A percentile compares a stretch with the other conserved stretches of the same genome.
phyloP scores from a whole-genome alignment of 2,888 invertebrate species.

The Sarcophaga carnaria region DNA sequence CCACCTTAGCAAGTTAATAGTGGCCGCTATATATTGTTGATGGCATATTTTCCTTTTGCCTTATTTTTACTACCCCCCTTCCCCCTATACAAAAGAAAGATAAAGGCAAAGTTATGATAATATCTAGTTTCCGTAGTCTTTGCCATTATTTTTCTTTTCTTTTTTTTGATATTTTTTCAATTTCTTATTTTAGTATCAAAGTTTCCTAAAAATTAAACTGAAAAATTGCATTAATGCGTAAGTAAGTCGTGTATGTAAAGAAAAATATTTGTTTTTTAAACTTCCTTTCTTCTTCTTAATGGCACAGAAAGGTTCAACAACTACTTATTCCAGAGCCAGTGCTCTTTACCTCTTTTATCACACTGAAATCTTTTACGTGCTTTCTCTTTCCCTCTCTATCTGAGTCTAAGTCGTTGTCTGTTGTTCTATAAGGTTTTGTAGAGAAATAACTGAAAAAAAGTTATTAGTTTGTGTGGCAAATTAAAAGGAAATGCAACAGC shows the following conservation, averaged over 20 bases:
- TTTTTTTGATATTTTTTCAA: neutral
- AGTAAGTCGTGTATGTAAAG: neutral
- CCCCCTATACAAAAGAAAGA: neutral
- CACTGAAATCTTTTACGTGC: constrained; percentile 3
- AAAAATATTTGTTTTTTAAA: constrained; percentile 11
- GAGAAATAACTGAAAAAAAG: constrained; percentile 23
- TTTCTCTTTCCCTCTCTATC: too few species aligned
- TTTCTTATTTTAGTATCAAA: neutral
- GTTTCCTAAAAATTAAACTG: constrained; percentile 39
- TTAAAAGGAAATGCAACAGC: constrained; percentile 67
- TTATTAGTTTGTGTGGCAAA: constrained; percentile 56
- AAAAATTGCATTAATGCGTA: constrained; percentile 41
- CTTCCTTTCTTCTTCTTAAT: neutral
- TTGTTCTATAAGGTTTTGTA: constrained; percentile 31
- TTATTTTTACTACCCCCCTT: neutral
- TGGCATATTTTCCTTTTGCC: constrained; percentile 19
- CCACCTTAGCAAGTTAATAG: constrained; percentile 38
- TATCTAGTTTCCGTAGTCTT: constrained; percentile 25
- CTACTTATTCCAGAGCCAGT: neutral
- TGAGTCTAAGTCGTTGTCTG: constrained; percentile 46
- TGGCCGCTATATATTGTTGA: constrained; percentile 10
- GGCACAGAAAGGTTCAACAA: constrained; percentile 35
- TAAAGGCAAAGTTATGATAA: constrained; percentile 63
- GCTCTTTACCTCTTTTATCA: constrained; percentile 23
- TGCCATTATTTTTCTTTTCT: neutral